A percentile compares a stretch with the other conserved stretches of the same genome.
Conservation (phyloP, 2,888 invertebrate species). For the Balanococcus diminutus region DNA sequence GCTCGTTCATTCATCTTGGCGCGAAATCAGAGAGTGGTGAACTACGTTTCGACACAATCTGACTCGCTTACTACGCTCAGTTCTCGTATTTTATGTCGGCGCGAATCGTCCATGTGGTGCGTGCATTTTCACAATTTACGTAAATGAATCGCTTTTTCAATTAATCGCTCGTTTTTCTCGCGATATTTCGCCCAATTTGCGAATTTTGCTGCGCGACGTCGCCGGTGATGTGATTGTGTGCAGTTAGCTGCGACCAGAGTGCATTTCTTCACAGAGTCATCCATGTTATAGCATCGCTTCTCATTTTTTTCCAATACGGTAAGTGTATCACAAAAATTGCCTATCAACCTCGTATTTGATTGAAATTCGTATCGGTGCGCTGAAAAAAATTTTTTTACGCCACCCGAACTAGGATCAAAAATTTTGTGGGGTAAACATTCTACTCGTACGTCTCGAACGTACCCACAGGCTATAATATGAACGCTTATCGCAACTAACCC, state of each 20-base stretch:
- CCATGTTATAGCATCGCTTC: not conserved
- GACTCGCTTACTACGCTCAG: not conserved
- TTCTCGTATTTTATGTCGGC: too few relatives aligned
- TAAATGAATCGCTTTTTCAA: not conserved
- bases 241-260: not conserved
- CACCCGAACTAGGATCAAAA: too few relatives aligned
- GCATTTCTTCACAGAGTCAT: not conserved
- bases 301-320: not conserved
- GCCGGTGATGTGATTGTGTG: not conserved
- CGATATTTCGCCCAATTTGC: not conserved
- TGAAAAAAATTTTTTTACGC: too few relatives aligned
- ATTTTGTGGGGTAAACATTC: too few relatives aligned
- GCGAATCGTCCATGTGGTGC: not conserved
- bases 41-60: not conserved
- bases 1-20: conserved; percentile 47
- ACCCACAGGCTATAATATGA: too few relatives aligned
- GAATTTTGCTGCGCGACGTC: not conserved
- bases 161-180: not conserved
- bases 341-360: too few relatives aligned
- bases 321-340: too few relatives aligned
- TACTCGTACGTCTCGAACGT: too few relatives aligned
- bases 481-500: not conserved
- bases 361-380: too few relatives aligned
- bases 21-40: conserved; percentile 47
- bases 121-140: not conserved